These are phyloP conservation scores for Cetoscarus ocellatus DNA, from an alignment of 2,797 vertebrate species.

Conservation along the genomic window DNA sequence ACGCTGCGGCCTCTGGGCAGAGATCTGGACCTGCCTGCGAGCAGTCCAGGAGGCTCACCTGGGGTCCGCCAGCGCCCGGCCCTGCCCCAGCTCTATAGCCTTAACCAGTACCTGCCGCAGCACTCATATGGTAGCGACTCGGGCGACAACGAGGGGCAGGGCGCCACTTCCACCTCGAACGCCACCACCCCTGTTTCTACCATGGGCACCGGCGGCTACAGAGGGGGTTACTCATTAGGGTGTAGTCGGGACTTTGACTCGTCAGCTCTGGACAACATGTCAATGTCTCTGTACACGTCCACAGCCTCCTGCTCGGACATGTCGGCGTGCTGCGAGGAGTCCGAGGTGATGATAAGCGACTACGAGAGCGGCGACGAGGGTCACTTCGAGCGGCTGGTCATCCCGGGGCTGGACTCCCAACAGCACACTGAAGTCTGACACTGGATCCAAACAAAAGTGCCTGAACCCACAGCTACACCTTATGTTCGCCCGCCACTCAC, in stretches of 20 bases:
- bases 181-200: constrained; percentile 87
- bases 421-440: constrained; percentile 99
- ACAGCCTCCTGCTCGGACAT: constrained; percentile 98
- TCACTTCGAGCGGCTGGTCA: constrained; percentile 87
- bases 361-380: constrained; percentile 96
- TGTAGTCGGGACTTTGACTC: constrained; percentile 89
- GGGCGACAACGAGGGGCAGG: constrained; percentile 85
- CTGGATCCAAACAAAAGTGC: constrained; percentile 95
- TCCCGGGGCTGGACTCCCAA: constrained; percentile 91
- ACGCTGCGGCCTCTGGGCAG: constrained; percentile 85
- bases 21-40: constrained; percentile 78
- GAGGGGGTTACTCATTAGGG: constrained; percentile 86
- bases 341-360: constrained; percentile 97
- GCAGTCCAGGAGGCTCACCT: constrained; percentile 83
- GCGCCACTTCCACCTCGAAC: constrained; percentile 72
- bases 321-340: constrained; percentile 97
- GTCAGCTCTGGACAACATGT: constrained; percentile 90
- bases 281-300: constrained; percentile 93
- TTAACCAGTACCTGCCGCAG: constrained; percentile 94
- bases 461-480: constrained; percentile 87
- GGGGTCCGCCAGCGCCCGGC: constrained; percentile 86
- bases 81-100: constrained; percentile 89
- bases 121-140: constrained; percentile 89
- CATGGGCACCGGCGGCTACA: constrained; percentile 80
- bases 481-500: constrained; percentile 58